phyloP scores from a whole-genome alignment of 2,797 vertebrate species.

The Chanos chanos region DNA sequence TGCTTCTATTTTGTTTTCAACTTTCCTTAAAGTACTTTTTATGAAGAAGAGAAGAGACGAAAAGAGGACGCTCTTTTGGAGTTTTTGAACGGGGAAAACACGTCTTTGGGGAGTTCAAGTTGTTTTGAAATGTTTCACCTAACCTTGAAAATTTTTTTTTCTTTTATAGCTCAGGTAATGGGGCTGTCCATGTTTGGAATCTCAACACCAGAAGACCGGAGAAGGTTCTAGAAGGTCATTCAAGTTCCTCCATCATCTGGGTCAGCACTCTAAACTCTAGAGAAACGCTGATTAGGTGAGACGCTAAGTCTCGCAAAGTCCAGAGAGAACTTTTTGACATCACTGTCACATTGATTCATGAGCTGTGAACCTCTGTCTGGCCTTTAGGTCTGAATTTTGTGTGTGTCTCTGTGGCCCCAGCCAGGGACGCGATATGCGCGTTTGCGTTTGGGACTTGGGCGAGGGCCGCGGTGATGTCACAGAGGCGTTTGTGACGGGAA shows the following conservation, averaged over 20 bases:
- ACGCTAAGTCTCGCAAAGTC: not conserved
- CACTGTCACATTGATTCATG: not conserved
- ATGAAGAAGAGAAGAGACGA: too few relatives aligned
- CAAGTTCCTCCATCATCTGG: conserved; percentile 80
- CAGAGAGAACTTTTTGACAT: not conserved
- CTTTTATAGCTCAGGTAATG: conserved; percentile 77
- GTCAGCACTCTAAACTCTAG: conserved; percentile 65
- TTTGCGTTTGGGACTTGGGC: conserved; percentile 85
- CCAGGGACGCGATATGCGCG: conserved; percentile 87
- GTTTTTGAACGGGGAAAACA: too few relatives aligned
- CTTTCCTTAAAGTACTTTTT: too few relatives aligned
- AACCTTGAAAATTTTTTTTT: not conserved
- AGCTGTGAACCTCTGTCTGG: not conserved
- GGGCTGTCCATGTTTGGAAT: conserved; percentile 87
- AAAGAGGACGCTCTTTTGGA: too few relatives aligned
- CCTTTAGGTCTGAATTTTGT: not conserved
- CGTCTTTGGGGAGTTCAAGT: too few relatives aligned
- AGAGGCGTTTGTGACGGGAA: conserved; percentile 76
- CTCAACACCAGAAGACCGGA: conserved; percentile 77
- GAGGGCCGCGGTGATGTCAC: conserved; percentile 74
- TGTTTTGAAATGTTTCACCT: not conserved
- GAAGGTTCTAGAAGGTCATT: conserved; percentile 76
- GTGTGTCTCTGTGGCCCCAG: conserved; percentile 56
- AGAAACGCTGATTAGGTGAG: conserved; percentile 81
- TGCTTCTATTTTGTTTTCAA: too few relatives aligned